Conservation (phyloP, 2,113 vertebrate species). For the Istiophorus platypterus region DNA sequence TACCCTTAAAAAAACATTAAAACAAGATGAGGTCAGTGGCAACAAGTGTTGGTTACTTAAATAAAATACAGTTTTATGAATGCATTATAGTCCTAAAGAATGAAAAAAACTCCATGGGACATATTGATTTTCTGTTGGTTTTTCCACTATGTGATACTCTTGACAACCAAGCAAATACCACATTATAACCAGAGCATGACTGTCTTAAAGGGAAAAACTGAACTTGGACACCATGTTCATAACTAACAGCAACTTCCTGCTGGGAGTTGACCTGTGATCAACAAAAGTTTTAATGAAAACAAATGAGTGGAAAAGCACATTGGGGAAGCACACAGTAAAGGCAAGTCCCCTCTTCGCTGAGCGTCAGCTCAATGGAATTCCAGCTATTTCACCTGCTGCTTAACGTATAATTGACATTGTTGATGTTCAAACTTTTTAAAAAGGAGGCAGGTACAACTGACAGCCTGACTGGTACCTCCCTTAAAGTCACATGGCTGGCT, state of each 20-base stretch:
- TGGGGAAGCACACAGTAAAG: conserved; percentile 23
- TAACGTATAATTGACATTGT: conserved; percentile 3
- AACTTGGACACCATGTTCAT: conserved; percentile 11
- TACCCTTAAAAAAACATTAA: not conserved
- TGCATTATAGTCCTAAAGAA: not conserved
- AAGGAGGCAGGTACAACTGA: not conserved
- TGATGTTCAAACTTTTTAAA: conserved; percentile 20
- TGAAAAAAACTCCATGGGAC: not conserved
- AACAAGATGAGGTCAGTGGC: not conserved
- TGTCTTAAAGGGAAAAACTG: not conserved
- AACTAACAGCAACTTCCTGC: not conserved
- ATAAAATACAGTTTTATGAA: not conserved
- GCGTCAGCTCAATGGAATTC: conserved; percentile 70
- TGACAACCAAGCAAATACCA: not conserved
- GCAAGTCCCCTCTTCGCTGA: not conserved
- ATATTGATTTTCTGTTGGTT: not conserved
- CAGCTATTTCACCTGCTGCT: conserved; percentile 43
- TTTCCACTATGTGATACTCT: not conserved
- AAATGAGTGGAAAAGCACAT: conserved; percentile 26
- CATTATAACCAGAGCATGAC: not conserved
- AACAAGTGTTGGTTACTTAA: not conserved
- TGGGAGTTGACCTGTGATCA: conserved; percentile 13
- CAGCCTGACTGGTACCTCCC: not conserved
- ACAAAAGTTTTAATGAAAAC: conserved; percentile 52
- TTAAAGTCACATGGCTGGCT: not conserved